phyloP scores from a whole-genome alignment of 1,140 invertebrate genomes.

The Myzus persicae region DNA sequence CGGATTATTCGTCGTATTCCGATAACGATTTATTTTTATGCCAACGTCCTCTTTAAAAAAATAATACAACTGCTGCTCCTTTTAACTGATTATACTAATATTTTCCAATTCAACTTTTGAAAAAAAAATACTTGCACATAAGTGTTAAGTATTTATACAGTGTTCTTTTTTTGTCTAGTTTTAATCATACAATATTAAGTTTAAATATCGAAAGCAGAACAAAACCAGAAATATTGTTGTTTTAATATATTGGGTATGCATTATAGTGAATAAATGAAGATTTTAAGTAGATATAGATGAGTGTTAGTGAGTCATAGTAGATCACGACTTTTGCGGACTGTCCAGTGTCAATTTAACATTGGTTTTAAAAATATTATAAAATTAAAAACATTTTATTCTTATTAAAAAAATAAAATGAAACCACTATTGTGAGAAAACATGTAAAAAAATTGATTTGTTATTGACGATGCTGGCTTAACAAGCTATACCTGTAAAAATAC shows the following conservation, averaged over 20 bases:
- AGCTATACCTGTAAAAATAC: not conserved
- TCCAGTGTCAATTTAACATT: not conserved
- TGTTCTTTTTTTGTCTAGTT: too few relatives aligned
- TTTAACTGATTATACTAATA: not conserved
- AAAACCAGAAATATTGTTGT: too few relatives aligned
- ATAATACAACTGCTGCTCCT: not conserved
- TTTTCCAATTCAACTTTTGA: not conserved
- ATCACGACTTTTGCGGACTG: not conserved
- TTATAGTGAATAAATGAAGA: too few relatives aligned
- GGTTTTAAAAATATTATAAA: not conserved
- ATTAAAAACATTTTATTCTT: not conserved
- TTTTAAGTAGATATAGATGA: too few relatives aligned
- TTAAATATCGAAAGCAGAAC: too few relatives aligned
- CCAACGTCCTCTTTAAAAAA: not conserved
- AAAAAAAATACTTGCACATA: not conserved
- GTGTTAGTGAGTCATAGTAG: not conserved
- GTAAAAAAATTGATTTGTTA: not conserved
- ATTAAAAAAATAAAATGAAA: not conserved
- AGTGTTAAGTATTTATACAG: not conserved
- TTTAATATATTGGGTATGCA: too few relatives aligned
- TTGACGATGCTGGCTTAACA: not conserved
- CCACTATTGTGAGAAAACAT: not conserved
- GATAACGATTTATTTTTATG: not conserved
- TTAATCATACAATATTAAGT: too few relatives aligned
- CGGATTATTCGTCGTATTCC: not conserved